Percentiles rank a stretch among this genome's conserved stretches.
Conservation (phyloP, 2,888 invertebrate genomes). For the Cabera pusaria region DNA sequence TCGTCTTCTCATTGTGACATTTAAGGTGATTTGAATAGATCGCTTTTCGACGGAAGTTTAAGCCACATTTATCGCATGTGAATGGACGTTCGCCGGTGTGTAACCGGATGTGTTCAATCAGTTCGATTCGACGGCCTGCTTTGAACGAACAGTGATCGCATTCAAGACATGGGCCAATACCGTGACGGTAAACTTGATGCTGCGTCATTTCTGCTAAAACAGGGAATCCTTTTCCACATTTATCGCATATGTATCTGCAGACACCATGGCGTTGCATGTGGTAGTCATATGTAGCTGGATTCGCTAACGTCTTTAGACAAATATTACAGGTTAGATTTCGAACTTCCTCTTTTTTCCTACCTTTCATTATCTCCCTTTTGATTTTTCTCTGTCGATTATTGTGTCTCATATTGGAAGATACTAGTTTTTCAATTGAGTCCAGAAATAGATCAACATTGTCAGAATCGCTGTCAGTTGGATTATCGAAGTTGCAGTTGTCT, state of each 20-base stretch:
- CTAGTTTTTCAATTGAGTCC: constrained; percentile 24
- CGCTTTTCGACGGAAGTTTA: constrained; percentile 63
- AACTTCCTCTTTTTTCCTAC: constrained; percentile 11
- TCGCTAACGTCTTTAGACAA: constrained; percentile 58
- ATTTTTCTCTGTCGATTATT: constrained; percentile 4
- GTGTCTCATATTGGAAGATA: constrained; percentile 15
- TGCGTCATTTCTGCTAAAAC: constrained; percentile 48
- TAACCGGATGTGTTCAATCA: constrained; percentile 63
- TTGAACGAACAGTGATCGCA: constrained; percentile 65
- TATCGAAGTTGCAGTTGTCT: constrained; percentile 3
- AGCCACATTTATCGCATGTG: constrained; percentile 68
- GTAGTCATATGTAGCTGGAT: constrained; percentile 49
- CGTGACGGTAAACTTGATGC: constrained; percentile 60
- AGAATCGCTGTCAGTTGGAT: constrained; percentile 3
- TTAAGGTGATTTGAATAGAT: constrained; percentile 70
- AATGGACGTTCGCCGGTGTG: constrained; percentile 73
- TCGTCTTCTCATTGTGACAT: constrained; percentile 62
- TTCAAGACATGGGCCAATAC: constrained; percentile 53
- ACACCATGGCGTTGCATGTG: constrained; percentile 68
- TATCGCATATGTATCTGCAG: constrained; percentile 64
- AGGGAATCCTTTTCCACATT: constrained; percentile 66
- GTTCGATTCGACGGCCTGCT: constrained; percentile 52
- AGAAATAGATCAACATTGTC: constrained; percentile 21
- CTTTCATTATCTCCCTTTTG: constrained; percentile 10
- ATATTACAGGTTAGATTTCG: constrained; percentile 49